Conservation (phyloP, 2,888 invertebrate genomes). For the Sarcophaga caerulescens region DNA sequence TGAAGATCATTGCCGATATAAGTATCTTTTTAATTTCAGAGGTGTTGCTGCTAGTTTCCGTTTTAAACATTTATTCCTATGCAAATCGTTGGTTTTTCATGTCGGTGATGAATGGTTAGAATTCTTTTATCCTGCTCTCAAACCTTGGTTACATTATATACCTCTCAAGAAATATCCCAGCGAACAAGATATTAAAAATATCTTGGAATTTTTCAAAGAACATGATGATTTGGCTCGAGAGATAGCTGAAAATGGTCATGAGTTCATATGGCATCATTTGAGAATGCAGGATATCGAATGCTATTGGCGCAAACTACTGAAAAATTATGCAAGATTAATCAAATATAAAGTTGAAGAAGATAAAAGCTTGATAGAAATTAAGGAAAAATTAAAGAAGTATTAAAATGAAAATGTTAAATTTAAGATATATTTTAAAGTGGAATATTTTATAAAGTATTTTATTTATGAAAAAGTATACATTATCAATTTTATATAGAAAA, state of each 20-base stretch:
- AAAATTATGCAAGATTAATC: slow-evolving; percentile 87
- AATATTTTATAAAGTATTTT: background rate
- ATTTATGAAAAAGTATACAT: background rate
- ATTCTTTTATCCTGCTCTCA: slow-evolving; percentile 94
- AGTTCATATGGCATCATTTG: slow-evolving; percentile 92
- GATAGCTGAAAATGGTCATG: slow-evolving; percentile 91
- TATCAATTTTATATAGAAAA: too few relatives aligned
- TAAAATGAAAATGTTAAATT: background rate
- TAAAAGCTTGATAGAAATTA: slow-evolving; percentile 83
- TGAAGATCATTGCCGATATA: slow-evolving; percentile 95
- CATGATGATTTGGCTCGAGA: slow-evolving; percentile 88
- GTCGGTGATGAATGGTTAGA: slow-evolving; percentile 97
- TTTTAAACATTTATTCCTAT: slow-evolving; percentile 96
- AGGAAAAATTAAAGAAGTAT: slow-evolving; percentile 20
- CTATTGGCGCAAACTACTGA: slow-evolving; percentile 92
- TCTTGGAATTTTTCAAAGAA: slow-evolving; percentile 88
- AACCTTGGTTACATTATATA: slow-evolving; percentile 98
- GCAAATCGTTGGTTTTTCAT: slow-evolving; percentile 95
- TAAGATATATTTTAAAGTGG: background rate
- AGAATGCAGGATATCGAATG: slow-evolving; percentile 91
- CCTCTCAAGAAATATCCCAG: slow-evolving; percentile 88
- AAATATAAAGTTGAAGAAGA: slow-evolving; percentile 85
- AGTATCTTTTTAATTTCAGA: slow-evolving; percentile 97
- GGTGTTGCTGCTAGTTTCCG: slow-evolving; percentile 98
- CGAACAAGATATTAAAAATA: slow-evolving; percentile 86